Percentiles rank a stretch among this genome's conserved stretches.
These are phyloP conservation scores for Sus cebifrons DNA, from an alignment of 2,797 vertebrate species.

Conservation along the genomic window DNA sequence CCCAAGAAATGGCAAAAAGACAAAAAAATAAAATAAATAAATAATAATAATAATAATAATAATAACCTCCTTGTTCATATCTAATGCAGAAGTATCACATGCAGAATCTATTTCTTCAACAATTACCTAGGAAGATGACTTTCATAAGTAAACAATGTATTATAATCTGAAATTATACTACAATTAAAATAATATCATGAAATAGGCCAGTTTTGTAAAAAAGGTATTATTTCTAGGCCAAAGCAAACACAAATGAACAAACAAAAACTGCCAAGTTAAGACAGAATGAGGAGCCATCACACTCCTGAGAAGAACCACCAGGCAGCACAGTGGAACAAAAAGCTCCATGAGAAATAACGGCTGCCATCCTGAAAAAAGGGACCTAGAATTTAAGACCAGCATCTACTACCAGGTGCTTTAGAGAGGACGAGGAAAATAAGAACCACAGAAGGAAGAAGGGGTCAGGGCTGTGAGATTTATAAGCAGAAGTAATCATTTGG, in stretches of 20 bases:
- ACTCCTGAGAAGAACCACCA: neutral
- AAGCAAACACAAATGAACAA: neutral
- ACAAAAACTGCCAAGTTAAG: slow-evolving; percentile 5
- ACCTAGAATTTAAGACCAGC: neutral
- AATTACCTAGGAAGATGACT: slow-evolving; percentile 39
- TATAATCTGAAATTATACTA: slow-evolving; percentile 51
- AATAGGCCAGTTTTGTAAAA: slow-evolving; percentile 50
- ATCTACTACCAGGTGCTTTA: neutral
- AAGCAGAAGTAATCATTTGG: neutral
- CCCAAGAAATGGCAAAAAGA: no score
- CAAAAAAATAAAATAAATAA: no score
- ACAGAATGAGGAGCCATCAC: neutral
- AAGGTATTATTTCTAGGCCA: slow-evolving; percentile 12
- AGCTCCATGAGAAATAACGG: neutral
- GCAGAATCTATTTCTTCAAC: slow-evolving; percentile 27
- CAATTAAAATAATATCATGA: slow-evolving; percentile 45
- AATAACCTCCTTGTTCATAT: slow-evolving; percentile 25
- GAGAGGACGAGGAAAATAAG: neutral
- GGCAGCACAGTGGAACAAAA: neutral
- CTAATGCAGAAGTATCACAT: slow-evolving; percentile 10
- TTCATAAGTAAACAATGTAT: slow-evolving; percentile 29
- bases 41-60: no score
- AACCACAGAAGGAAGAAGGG: slow-evolving; percentile 9
- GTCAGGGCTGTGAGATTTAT: neutral
- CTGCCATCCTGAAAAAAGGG: neutral